phyloP scores from a whole-genome alignment of 2,797 vertebrate species.

The Clarias fuscus region DNA sequence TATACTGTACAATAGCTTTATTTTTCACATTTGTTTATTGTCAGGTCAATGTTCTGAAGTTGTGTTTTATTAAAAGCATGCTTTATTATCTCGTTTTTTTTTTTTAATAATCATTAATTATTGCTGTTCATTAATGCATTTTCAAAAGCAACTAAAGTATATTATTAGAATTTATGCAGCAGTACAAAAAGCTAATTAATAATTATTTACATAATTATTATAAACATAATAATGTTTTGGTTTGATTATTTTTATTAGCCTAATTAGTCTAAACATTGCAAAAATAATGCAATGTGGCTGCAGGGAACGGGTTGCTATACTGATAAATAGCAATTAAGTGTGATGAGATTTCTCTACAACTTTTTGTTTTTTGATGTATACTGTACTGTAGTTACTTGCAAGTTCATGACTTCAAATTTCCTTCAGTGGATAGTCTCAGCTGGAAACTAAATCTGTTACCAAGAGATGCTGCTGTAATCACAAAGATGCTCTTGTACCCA shows the following conservation, averaged over 20 bases:
- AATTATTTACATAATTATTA: not conserved
- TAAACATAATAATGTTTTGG: not conserved
- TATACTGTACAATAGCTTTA: not conserved
- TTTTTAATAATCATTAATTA: slow-evolving; percentile 1
- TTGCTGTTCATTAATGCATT: not conserved
- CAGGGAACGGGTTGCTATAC: not conserved
- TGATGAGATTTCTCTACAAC: not conserved
- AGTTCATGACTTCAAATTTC: not conserved
- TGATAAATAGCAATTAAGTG: not conserved
- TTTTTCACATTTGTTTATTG: not conserved
- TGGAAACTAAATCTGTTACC: not conserved
- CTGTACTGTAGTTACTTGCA: not conserved
- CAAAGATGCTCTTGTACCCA: not conserved
- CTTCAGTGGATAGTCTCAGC: not conserved
- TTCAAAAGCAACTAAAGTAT: not conserved
- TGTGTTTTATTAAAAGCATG: not conserved
- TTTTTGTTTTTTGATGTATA: not conserved
- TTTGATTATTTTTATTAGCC: not conserved
- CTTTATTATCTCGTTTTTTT: not conserved
- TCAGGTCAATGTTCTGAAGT: not conserved
- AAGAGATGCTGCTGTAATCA: not conserved
- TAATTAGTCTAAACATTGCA: not conserved
- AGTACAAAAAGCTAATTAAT: not conserved
- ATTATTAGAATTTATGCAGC: not conserved
- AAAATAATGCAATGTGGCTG: not conserved